Conservation (phyloP, 1,140 invertebrate genomes). For the Holcopasites calliopsidis region DNA sequence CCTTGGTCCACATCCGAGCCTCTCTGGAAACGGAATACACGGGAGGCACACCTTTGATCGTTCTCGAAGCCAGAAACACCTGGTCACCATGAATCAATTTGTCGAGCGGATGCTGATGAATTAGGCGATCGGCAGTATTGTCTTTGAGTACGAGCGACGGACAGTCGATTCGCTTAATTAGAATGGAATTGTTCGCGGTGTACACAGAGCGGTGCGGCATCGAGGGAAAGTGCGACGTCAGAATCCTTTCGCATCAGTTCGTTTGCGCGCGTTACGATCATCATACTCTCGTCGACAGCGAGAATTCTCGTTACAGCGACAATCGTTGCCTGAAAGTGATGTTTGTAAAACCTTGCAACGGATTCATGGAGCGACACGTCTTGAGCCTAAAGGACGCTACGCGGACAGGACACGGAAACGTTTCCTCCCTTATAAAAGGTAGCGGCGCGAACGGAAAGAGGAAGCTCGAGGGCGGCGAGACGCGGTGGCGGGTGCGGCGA, state of each 20-base stretch:
- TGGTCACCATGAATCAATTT: slow-evolving; percentile 40
- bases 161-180: background rate
- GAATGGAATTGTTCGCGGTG: background rate
- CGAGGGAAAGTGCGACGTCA: background rate
- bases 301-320: no score
- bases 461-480: background rate
- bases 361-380: no score
- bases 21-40: slow-evolving; percentile 34
- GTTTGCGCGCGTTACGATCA: no score
- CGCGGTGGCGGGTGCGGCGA: background rate
- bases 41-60: slow-evolving; percentile 56
- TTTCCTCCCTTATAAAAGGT: no score
- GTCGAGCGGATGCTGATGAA: slow-evolving; percentile 7
- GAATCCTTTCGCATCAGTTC: no score
- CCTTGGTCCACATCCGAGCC: slow-evolving; percentile 56
- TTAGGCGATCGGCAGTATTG: background rate
- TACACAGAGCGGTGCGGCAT: background rate
- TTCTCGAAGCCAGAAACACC: slow-evolving; percentile 49
- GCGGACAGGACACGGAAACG: no score
- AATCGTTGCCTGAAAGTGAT: no score
- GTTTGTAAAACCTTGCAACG: no score
- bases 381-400: no score
- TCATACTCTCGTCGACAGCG: no score
- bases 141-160: background rate
- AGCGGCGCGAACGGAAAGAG: slow-evolving; percentile 10